These are phyloP conservation scores for Elanoides forficatus DNA, from an alignment of 2,113 vertebrate genomes.

Conservation along the genomic window DNA sequence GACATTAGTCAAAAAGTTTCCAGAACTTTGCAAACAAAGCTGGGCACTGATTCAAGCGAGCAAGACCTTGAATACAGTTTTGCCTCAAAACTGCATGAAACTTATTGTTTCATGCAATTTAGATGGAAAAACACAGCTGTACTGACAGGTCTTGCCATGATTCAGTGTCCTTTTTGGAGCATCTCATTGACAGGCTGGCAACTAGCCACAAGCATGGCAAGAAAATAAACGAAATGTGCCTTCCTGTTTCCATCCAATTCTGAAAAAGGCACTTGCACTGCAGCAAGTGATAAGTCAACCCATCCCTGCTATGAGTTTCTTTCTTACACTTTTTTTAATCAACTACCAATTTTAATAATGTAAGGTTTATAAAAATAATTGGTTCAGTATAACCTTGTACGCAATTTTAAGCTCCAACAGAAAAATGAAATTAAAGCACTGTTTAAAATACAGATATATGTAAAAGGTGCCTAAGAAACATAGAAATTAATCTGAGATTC, in stretches of 20 bases:
- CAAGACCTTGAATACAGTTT: background rate
- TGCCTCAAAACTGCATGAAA: background rate
- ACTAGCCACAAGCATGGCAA: background rate
- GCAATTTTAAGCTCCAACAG: background rate
- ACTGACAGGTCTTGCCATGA: constrained; percentile 8
- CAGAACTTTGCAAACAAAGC: background rate
- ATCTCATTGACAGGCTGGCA: background rate
- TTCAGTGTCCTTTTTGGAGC: background rate
- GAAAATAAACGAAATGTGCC: constrained; percentile 1
- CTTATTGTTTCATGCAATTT: background rate
- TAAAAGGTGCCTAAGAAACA: background rate
- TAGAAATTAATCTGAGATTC: background rate
- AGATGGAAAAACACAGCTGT: background rate
- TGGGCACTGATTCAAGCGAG: background rate
- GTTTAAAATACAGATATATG: background rate
- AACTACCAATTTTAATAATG: background rate
- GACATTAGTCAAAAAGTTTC: background rate
- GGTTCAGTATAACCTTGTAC: background rate
- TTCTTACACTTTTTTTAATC: background rate
- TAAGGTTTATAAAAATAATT: background rate
- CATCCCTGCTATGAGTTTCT: background rate
- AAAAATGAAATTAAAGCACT: background rate
- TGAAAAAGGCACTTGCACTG: background rate
- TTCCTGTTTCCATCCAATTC: background rate
- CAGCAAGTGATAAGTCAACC: background rate